These are phyloP conservation scores for Ceramica pisi DNA, from an alignment of 2,888 invertebrate species.

Conservation along the genomic window DNA sequence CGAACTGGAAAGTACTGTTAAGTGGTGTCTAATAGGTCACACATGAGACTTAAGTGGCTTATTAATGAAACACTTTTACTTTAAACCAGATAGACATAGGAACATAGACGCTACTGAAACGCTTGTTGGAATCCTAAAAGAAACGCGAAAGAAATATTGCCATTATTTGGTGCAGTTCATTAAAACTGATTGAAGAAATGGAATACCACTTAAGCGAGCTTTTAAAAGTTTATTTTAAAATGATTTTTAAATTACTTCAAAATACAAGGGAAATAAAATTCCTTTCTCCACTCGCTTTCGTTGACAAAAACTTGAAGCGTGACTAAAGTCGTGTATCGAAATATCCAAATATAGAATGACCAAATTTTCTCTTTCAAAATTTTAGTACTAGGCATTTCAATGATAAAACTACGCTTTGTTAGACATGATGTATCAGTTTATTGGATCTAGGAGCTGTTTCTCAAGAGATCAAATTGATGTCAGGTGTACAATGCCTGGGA, in stretches of 20 bases:
- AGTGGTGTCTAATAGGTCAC: conserved; percentile 42
- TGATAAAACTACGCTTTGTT: conserved; percentile 47
- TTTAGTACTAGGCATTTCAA: conserved; percentile 40
- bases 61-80: conserved; percentile 26
- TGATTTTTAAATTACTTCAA: conserved; percentile 33
- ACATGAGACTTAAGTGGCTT: conserved; percentile 20
- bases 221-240: conserved; percentile 33
- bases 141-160: background rate
- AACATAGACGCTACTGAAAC: background rate
- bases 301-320: conserved; percentile 51
- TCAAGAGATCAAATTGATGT: conserved; percentile 64
- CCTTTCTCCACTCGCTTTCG: conserved; percentile 48
- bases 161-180: background rate
- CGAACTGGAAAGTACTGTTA: conserved; percentile 56
- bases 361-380: conserved; percentile 55
- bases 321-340: conserved; percentile 47
- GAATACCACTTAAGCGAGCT: background rate
- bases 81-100: background rate
- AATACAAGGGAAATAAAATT: conserved; percentile 46
- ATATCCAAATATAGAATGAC: conserved; percentile 35
- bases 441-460: conserved; percentile 57
- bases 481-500: conserved; percentile 66
- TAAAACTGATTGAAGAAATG: background rate
- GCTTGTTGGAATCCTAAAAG: background rate
- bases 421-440: conserved; percentile 58